Percentiles rank a stretch among this genome's conserved stretches.
Evolutionary conservation across 2,797 vertebrate species (phyloP).

Genomic region (Atherinosoma microstoma): DNA sequence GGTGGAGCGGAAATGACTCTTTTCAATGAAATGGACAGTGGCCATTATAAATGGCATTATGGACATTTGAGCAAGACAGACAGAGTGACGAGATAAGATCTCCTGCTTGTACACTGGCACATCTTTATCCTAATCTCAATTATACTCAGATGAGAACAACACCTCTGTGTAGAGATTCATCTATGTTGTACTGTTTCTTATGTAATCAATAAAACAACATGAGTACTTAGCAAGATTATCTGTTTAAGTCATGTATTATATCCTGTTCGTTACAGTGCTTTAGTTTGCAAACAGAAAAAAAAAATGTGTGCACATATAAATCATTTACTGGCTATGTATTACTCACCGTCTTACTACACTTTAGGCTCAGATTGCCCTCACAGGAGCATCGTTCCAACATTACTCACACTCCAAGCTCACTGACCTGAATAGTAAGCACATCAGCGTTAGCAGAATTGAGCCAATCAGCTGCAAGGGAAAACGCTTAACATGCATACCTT

Average conservation of each 20-base stretch:
- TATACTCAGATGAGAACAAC: slow-evolving; percentile 74
- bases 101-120: slow-evolving; percentile 56
- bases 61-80: slow-evolving; percentile 46
- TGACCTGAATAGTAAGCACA: slow-evolving; percentile 81
- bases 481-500: slow-evolving; percentile 71
- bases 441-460: slow-evolving; percentile 68
- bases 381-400: slow-evolving; percentile 50
- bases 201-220: slow-evolving; percentile 87
- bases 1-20: slow-evolving; percentile 35
- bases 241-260: slow-evolving; percentile 55
- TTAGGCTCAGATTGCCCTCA: slow-evolving; percentile 41
- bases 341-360: slow-evolving; percentile 38
- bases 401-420: slow-evolving; percentile 73
- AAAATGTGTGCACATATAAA: slow-evolving; percentile 8
- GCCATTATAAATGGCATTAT: slow-evolving; percentile 62
- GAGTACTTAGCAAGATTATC: slow-evolving; percentile 49
- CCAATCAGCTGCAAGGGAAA: slow-evolving; percentile 72
- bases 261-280: slow-evolving; percentile 13
- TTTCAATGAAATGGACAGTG: slow-evolving; percentile 50
- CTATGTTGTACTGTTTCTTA: slow-evolving; percentile 85
- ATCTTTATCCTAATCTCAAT: slow-evolving; percentile 65
- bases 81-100: slow-evolving; percentile 65
- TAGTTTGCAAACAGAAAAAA: slow-evolving; percentile 18
- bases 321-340: slow-evolving; percentile 6
- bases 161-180: slow-evolving; percentile 76